Percentiles rank a stretch among this genome's conserved stretches.
These are phyloP conservation scores for Rallus crepitans DNA, from an alignment of 2,797 vertebrate species.

Conservation along the genomic window DNA sequence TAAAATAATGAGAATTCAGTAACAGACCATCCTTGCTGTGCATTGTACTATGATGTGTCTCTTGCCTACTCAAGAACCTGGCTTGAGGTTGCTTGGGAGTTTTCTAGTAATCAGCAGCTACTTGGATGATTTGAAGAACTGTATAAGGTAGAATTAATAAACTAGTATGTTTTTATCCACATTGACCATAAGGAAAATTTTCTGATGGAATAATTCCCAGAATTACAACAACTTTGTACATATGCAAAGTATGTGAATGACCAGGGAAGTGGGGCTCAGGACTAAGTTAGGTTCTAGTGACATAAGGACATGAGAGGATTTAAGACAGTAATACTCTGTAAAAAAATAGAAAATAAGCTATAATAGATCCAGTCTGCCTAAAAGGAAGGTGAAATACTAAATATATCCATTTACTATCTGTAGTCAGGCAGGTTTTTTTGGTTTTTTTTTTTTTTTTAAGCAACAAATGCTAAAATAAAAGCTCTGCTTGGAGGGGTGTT, in stretches of 20 bases:
- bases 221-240: neutral
- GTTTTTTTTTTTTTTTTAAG: neutral
- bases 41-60: neutral
- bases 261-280: neutral
- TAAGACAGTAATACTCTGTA: neutral
- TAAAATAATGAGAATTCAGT: neutral
- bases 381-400: neutral
- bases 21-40: neutral
- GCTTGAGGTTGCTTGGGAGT: neutral
- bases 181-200: neutral
- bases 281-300: neutral
- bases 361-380: neutral
- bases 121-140: neutral
- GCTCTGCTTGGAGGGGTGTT: neutral
- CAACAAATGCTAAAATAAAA: neutral
- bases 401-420: neutral
- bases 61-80: neutral
- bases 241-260: neutral
- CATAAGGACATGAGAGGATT: neutral
- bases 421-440: neutral
- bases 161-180: neutral
- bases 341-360: neutral
- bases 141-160: neutral
- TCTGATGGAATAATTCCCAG: neutral
- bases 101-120: neutral